Base-by-base conservation (phyloP, 2,797 vertebrate species). In the Telmatherina bonti region DNA sequence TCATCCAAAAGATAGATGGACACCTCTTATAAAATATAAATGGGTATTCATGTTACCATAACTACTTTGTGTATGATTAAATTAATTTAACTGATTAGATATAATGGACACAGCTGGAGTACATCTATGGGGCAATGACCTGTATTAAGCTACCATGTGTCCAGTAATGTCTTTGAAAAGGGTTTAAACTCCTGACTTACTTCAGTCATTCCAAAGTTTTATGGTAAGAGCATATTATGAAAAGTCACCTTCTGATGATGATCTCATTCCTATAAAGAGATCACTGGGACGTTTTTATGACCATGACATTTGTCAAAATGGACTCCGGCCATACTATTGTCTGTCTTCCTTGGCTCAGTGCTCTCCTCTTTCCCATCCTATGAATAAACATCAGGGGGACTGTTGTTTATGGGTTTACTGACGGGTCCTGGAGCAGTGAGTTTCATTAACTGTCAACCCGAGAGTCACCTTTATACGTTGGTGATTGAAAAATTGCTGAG, bases 341-440 rank as follows among this genome's bases (percentile, higher is more conserved):
- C 70, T 45, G 22, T 60, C 47, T 33, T 30, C 56, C 3, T 65
- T 66, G 33, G 74, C 27, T 72, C 62, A 67, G 20, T 57, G 54
- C 49, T 18, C 51, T 59, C 16, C 36, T 72, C 53, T 51, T 53
- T 49, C 22, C 59, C 43, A 59, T 43, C 10, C 18, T 52, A 73
- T 87, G 72, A 84, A 82, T 86, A 82, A 83, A 82, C 81, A 83
- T 80, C 27, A 68, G 43, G 8, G 36, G 30, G 41, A 30, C 3
- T 47, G 72, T 18, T 29, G 51, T 70, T 74, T 53, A 74, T 72
- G 70, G 59, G 53, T 67, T 79, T 70, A 58, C 52, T 76, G 62
- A 84, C 78, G 62, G 74, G 68, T 85, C 74, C 74, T 47, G 38
- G 65, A 62, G 51, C 35, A 24, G 49, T 30, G 59, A 43, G 60